These are phyloP conservation scores for Hoplias malabaricus DNA, from an alignment of 2,113 vertebrate genomes.

Conservation along the genomic window DNA sequence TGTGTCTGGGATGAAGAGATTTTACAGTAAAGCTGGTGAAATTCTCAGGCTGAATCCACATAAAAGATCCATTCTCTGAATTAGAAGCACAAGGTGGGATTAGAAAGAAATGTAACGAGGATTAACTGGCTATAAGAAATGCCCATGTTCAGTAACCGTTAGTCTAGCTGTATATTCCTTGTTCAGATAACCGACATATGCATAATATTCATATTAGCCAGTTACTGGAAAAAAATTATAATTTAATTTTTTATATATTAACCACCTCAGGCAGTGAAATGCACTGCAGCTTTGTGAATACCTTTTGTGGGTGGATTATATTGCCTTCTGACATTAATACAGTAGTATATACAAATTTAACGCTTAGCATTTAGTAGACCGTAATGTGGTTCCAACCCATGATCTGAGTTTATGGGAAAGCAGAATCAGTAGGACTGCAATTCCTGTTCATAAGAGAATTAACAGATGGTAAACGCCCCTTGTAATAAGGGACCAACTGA, in stretches of 20 bases:
- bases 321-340: neutral
- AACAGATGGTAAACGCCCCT: slow-evolving; percentile 57
- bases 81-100: neutral
- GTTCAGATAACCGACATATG: no score
- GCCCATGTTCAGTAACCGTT: neutral
- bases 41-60: neutral
- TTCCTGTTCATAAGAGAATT: slow-evolving; percentile 6
- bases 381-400: neutral
- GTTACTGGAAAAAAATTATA: no score
- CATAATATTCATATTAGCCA: no score
- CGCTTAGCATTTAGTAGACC: neutral
- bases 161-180: neutral
- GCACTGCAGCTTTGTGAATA: neutral
- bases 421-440: neutral
- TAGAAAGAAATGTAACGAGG: neutral
- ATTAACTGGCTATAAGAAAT: neutral
- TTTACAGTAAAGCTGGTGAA: slow-evolving; percentile 32
- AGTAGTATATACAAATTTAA: no score
- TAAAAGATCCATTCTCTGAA: neutral
- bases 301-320: neutral
- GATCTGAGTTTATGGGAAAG: neutral
- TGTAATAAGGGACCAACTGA: slow-evolving; percentile 57
- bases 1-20: slow-evolving; percentile 25
- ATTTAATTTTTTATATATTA: neutral
- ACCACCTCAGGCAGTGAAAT: neutral